Conservation (phyloP, 2,797 vertebrate species). For the Anas bahamensis region DNA sequence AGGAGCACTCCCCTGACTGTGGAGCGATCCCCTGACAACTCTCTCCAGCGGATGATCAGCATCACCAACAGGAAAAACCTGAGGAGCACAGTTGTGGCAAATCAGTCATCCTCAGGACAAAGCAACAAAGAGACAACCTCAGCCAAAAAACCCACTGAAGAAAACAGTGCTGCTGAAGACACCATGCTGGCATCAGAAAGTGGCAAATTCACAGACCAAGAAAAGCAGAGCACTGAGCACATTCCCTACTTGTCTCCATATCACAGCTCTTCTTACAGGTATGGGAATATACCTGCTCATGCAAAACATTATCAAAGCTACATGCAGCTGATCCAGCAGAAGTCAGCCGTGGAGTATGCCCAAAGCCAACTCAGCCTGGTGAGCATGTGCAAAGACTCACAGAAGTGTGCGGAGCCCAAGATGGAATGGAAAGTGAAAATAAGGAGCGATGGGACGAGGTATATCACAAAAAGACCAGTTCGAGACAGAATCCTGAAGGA, state of each 20-base stretch:
- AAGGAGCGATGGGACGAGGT: conserved; percentile 93
- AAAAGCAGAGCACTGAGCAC: conserved; percentile 76
- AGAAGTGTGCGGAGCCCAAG: conserved; percentile 85
- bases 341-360: conserved; percentile 91
- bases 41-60: conserved; percentile 90
- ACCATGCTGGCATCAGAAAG: conserved; percentile 78
- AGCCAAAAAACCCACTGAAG: conserved; percentile 79
- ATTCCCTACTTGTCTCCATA: conserved; percentile 93
- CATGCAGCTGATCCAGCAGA: conserved; percentile 96
- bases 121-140: conserved; percentile 72
- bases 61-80: conserved; percentile 94
- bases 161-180: conserved; percentile 77
- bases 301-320: conserved; percentile 97
- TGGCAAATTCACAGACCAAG: conserved; percentile 73
- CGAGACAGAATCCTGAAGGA: conserved; percentile 94
- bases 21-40: conserved; percentile 92
- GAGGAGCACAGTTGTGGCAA: conserved; percentile 77
- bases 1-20: conserved; percentile 91
- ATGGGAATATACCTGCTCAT: conserved; percentile 88
- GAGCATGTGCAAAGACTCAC: conserved; percentile 88
- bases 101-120: conserved; percentile 71
- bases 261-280: conserved; percentile 88
- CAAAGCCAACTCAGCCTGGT: conserved; percentile 95
- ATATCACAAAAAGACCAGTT: conserved; percentile 96
- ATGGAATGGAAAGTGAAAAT: conserved; percentile 99